Percentiles rank a stretch among this genome's conserved stretches.
phyloP scores from a whole-genome alignment of 2,797 vertebrate genomes.

The Denticeps clupeoides region DNA sequence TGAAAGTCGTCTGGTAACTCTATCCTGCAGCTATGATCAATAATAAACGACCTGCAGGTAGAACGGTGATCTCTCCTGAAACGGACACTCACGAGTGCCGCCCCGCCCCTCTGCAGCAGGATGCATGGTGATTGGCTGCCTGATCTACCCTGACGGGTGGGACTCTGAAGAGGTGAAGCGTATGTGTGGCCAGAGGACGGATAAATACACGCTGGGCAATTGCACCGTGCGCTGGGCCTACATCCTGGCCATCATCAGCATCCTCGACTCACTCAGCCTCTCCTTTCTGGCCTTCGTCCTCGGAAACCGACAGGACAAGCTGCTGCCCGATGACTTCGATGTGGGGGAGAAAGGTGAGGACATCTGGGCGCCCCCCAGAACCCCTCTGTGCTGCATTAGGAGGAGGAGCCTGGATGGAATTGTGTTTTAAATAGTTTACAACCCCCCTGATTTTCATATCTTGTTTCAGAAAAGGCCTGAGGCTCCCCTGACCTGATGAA shows the following conservation, averaged over 20 bases:
- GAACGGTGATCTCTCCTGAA: no score
- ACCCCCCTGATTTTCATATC: no score
- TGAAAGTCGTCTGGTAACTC: no score
- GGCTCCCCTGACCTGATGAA: no score
- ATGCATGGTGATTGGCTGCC: slow-evolving; percentile 87
- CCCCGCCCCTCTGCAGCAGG: slow-evolving; percentile 54
- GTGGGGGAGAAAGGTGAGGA: slow-evolving; percentile 76
- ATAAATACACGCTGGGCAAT: slow-evolving; percentile 89
- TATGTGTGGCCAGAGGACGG: slow-evolving; percentile 88
- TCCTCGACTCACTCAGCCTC: slow-evolving; percentile 85
- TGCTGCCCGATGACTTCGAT: slow-evolving; percentile 87
- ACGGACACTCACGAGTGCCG: no score
- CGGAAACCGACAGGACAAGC: slow-evolving; percentile 87
- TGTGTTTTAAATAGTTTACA: no score
- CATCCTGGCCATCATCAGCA: slow-evolving; percentile 95
- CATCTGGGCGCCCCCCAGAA: no score
- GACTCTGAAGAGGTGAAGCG: slow-evolving; percentile 82
- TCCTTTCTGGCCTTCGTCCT: slow-evolving; percentile 87
- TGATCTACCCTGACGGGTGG: slow-evolving; percentile 97
- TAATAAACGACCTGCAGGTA: no score
- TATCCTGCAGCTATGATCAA: no score
- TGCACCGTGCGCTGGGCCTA: slow-evolving; percentile 98
- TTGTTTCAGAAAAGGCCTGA: no score
- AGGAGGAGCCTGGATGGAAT: no score
- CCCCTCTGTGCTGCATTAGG: no score